Conservation (phyloP, 2,797 vertebrate species). For the Melanitta fusca region DNA sequence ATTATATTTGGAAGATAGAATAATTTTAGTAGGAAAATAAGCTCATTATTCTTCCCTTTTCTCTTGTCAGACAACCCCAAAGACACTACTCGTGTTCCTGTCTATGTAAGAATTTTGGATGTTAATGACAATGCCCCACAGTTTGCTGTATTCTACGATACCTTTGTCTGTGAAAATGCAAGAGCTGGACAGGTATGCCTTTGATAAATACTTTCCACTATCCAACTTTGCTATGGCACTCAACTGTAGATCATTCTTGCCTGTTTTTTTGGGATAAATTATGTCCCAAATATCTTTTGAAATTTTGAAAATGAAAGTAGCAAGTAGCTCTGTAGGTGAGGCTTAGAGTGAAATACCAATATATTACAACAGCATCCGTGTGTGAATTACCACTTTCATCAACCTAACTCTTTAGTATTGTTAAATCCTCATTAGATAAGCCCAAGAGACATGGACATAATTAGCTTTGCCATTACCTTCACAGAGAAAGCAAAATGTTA, state of each 20-base stretch:
- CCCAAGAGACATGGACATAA: conserved; percentile 45
- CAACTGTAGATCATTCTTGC: neutral
- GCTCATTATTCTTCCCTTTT: neutral
- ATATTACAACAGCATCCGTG: neutral
- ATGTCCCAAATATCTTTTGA: neutral
- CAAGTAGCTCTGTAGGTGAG: neutral
- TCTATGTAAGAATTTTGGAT: conserved; percentile 95
- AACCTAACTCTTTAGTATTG: neutral
- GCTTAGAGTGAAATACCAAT: neutral
- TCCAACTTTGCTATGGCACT: neutral
- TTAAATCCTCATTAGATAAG: neutral
- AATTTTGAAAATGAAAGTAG: neutral
- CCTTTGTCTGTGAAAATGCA: conserved; percentile 97
- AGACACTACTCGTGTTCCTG: conserved; percentile 91
- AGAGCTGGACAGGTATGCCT: conserved; percentile 91
- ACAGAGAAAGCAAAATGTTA: conserved; percentile 37
- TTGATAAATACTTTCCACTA: neutral
- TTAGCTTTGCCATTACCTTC: conserved; percentile 52
- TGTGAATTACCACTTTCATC: conserved; percentile 10
- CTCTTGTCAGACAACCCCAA: conserved; percentile 88
- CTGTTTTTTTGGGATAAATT: neutral
- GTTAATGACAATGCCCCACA: conserved; percentile 98
- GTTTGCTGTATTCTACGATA: conserved; percentile 96
- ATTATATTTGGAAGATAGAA: neutral
- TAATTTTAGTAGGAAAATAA: neutral